These are phyloP conservation scores for Zonitis immaculata DNA, from an alignment of 2,888 invertebrate species.

Conservation along the genomic window DNA sequence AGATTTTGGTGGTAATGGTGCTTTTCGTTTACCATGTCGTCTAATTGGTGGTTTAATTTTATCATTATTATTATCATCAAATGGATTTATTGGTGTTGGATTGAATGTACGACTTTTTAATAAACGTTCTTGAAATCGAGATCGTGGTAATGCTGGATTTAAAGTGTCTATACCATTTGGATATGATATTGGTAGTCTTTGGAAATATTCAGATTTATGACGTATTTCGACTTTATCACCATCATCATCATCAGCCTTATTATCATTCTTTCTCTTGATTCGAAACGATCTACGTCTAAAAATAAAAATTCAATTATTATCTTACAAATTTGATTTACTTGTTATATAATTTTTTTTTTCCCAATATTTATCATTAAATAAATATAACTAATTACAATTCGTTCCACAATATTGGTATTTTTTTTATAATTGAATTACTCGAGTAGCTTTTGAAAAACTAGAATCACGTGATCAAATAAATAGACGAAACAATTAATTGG, in stretches of 20 bases:
- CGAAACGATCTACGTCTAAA: conserved; percentile 21
- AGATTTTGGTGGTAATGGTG: conserved; percentile 30
- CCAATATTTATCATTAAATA: no score
- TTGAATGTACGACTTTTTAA: conserved; percentile 6
- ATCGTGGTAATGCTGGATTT: conserved; percentile 18
- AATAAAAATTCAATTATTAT: neutral
- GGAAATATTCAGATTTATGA: conserved; percentile 6
- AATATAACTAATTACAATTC: no score
- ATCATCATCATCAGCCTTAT: neutral
- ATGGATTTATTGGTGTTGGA: conserved; percentile 17
- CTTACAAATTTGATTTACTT: no score
- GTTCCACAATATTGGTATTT: no score
- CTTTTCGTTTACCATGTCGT: conserved; percentile 24
- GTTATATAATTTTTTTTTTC: no score
- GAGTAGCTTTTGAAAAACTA: no score
- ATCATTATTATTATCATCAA: conserved; percentile 17
- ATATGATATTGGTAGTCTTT: conserved; percentile 8
- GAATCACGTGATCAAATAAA: no score
- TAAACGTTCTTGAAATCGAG: conserved; percentile 22
- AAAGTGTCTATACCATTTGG: conserved; percentile 2
- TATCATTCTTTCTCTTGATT: conserved; percentile 16
- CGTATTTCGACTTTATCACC: conserved; percentile 13
- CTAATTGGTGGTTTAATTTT: conserved; percentile 7
- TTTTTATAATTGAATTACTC: no score
- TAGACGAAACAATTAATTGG: no score